Base-by-base conservation (phyloP, 2,797 vertebrate species). In the Antennarius maculatus region DNA sequence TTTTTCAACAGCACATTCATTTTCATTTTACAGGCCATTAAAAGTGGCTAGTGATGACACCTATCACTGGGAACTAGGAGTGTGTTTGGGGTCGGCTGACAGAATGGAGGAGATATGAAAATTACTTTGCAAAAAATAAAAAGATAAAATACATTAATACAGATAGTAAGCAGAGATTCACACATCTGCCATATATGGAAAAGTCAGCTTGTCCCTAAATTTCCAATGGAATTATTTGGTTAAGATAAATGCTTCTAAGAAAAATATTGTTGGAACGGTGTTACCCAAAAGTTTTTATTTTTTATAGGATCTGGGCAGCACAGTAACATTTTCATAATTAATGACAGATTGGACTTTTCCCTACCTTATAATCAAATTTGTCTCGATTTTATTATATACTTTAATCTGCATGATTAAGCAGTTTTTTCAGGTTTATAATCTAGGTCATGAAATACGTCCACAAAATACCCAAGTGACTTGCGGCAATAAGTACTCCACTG, bases 41-140 rank as follows among this genome's bases (percentile, higher is more conserved):
- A 61, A 65, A 67, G 54, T 47, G 69, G 58, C 61, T 81, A 79
- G 82, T 86, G 85, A 86, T 77, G 74, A 81, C 82, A 89, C 89
- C 79, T 88, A 82, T 89, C 87, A 83, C 84, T 74, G 65, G 53
- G 77, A 61, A 55, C 51, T 64, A 52, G 58, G 54, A 60, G 63
- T 69, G 60, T 68, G 71, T 66, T 67, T 76, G 66, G 69, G 68
- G 48, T 70, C 46, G 63, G 68, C 50, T 60, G 71, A 69, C 71
- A 77, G 70, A 69, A 69, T 48, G 47, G 56, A 84, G 53, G 41
- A 83, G 60, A 52, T 71, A 86, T 82, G 76, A 74, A 87, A 89
- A 91, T 81, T 3, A 79, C 61, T 77, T 23, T 23, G 23, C 23
- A 23, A 23, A 23, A 23, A 23, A 23, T 23, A 23, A 23, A 23